Percentiles rank a stretch among this genome's conserved stretches.
These are phyloP conservation scores for Drosophila lini DNA, from an alignment of 1,140 invertebrate genomes.

Conservation along the genomic window DNA sequence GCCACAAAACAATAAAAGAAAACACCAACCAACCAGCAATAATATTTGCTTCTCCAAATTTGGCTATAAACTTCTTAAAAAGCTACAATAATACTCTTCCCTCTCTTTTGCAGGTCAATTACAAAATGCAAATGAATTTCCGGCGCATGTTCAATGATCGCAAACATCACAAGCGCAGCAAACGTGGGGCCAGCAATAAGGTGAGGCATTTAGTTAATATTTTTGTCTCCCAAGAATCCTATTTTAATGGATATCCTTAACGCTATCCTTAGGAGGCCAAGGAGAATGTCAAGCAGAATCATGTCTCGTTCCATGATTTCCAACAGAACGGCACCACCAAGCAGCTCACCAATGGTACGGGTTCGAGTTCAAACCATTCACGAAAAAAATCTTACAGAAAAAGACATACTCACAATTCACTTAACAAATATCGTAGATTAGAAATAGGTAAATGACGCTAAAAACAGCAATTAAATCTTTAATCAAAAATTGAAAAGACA, in stretches of 20 bases:
- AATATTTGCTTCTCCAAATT: neutral
- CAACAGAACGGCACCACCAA: slow-evolving; percentile 94
- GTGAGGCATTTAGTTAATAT: slow-evolving; percentile 80
- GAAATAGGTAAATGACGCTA: slow-evolving; percentile 84
- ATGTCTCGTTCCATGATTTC: slow-evolving; percentile 94
- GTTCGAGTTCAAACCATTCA: slow-evolving; percentile 85
- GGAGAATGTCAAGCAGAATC: slow-evolving; percentile 90
- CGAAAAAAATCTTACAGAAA: slow-evolving; percentile 84
- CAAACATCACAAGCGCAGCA: slow-evolving; percentile 92
- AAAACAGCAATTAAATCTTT: slow-evolving; percentile 41
- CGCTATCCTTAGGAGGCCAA: slow-evolving; percentile 61
- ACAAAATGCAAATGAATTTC: slow-evolving; percentile 96
- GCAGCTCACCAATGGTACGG: slow-evolving; percentile 93
- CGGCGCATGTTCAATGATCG: slow-evolving; percentile 92
- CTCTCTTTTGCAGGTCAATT: slow-evolving; percentile 89
- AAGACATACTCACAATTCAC: slow-evolving; percentile 85
- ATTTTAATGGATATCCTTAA: slow-evolving; percentile 16
- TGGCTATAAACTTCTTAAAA: neutral
- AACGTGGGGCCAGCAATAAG: slow-evolving; percentile 90
- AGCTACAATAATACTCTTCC: neutral
- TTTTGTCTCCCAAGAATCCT: neutral
- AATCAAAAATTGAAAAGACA: slow-evolving; percentile 25
- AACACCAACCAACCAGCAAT: slow-evolving; percentile 7
- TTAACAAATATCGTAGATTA: slow-evolving; percentile 85
- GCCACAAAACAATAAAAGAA: neutral